These are phyloP conservation scores for Tragopan temminckii DNA, from an alignment of 2,797 vertebrate genomes.

Conservation along the genomic window DNA sequence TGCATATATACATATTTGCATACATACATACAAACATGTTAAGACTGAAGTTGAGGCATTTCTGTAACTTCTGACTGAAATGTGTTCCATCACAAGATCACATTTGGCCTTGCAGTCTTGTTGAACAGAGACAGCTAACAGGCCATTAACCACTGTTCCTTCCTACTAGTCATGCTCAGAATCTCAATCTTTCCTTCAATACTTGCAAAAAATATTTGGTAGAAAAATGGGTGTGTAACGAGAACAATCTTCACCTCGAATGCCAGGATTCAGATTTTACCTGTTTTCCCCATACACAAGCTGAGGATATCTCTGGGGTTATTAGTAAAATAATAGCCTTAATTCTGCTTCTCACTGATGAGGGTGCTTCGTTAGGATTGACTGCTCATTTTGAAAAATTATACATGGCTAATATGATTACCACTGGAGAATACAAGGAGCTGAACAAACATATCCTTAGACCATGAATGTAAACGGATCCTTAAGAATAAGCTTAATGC, in stretches of 20 bases:
- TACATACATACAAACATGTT: not conserved
- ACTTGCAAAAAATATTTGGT: slow-evolving; percentile 1
- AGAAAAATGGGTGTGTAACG: not conserved
- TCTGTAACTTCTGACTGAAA: not conserved
- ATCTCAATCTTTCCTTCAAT: not conserved
- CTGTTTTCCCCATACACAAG: slow-evolving; percentile 65
- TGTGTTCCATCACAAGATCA: not conserved
- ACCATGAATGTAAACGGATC: not conserved
- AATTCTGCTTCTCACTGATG: slow-evolving; percentile 57
- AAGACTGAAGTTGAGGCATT: not conserved
- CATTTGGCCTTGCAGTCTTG: not conserved
- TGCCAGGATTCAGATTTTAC: slow-evolving; percentile 37
- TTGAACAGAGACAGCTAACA: not conserved
- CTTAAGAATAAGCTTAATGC: not conserved
- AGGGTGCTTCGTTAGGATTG: slow-evolving; percentile 69
- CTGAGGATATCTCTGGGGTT: slow-evolving; percentile 70
- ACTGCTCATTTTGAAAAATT: slow-evolving; percentile 71
- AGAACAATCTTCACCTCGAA: slow-evolving; percentile 27
- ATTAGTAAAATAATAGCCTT: slow-evolving; percentile 72
- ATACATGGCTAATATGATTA: slow-evolving; percentile 49
- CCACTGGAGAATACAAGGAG: slow-evolving; percentile 11
- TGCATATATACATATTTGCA: not conserved
- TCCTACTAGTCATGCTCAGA: not conserved
- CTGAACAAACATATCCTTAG: not conserved
- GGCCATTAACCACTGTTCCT: not conserved